Evolutionary conservation across 2,113 vertebrate genomes (phyloP).

Genomic region (Archocentrus centrarchus): DNA sequence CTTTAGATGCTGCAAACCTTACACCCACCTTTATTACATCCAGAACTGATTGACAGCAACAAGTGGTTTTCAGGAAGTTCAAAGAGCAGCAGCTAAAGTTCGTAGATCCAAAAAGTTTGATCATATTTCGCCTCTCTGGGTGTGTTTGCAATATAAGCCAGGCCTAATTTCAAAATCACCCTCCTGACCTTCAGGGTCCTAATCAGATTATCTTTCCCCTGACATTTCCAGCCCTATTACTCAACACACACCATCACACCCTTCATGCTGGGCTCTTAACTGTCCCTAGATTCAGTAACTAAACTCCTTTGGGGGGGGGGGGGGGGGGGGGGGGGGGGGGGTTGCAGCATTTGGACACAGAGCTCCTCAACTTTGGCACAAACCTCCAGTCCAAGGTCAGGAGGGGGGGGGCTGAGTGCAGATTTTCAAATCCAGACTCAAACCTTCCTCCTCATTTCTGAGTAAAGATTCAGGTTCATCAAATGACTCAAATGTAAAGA

Average conservation of each 20-base stretch:
- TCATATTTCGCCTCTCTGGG: not conserved
- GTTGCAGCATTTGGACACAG: not conserved
- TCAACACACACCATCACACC: not conserved
- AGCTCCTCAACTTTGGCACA: not conserved
- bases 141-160: not conserved
- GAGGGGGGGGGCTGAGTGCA: not conserved
- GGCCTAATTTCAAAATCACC: not conserved
- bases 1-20: not conserved
- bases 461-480: not conserved
- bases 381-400: not conserved
- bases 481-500: not conserved
- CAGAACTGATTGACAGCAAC: not conserved
- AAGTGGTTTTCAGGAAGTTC: not conserved
- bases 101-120: not conserved
- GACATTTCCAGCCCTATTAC: not conserved
- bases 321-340: not conserved
- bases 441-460: not conserved
- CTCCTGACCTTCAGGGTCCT: not conserved
- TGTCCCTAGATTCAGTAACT: not conserved
- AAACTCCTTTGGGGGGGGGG: not conserved
- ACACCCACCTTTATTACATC: not conserved
- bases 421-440: conserved; percentile 2
- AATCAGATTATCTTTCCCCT: not conserved
- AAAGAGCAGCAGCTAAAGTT: not conserved
- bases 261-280: not conserved